A percentile compares a stretch with the other conserved stretches of the same genome.
These are phyloP conservation scores for Panthera tigris DNA, from an alignment of 2,113 vertebrate genomes.

Conservation along the genomic window DNA sequence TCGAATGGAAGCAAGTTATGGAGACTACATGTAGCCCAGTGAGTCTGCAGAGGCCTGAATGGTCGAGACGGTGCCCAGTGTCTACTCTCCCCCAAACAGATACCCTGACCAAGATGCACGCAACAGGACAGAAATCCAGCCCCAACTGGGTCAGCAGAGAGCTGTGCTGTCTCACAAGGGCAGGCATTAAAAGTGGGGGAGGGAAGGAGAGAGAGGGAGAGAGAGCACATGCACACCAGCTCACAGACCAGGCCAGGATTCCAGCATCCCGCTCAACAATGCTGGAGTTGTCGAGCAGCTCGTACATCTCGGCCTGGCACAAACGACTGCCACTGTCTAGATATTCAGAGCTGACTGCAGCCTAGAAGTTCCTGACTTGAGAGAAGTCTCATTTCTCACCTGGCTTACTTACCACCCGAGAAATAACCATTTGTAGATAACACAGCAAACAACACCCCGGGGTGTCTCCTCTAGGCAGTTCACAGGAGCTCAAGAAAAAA, in stretches of 20 bases:
- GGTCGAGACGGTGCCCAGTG: not conserved
- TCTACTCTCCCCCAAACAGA: conserved; percentile 53
- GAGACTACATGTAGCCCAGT: not conserved
- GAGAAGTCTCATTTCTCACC: not conserved
- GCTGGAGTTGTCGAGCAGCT: conserved; percentile 74
- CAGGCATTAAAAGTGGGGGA: not conserved
- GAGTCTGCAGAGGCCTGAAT: not conserved
- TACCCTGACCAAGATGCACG: conserved; percentile 36
- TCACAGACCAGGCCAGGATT: conserved; percentile 29
- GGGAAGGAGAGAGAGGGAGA: not conserved
- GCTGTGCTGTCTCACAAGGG: conserved; percentile 39
- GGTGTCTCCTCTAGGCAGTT: not conserved
- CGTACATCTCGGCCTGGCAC: conserved; percentile 82
- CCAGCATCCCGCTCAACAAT: conserved; percentile 79
- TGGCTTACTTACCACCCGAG: not conserved
- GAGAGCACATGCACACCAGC: not conserved
- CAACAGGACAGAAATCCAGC: conserved; percentile 4
- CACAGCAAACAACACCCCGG: not conserved
- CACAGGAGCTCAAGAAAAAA: not conserved
- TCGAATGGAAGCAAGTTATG: not conserved
- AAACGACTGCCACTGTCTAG: conserved; percentile 33
- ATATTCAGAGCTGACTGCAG: not conserved
- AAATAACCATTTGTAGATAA: not conserved
- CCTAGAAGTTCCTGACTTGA: not conserved
- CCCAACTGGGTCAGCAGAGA: conserved; percentile 58